Conservation (phyloP, 2,113 vertebrate species). For the Cyanoderma ruficeps region DNA sequence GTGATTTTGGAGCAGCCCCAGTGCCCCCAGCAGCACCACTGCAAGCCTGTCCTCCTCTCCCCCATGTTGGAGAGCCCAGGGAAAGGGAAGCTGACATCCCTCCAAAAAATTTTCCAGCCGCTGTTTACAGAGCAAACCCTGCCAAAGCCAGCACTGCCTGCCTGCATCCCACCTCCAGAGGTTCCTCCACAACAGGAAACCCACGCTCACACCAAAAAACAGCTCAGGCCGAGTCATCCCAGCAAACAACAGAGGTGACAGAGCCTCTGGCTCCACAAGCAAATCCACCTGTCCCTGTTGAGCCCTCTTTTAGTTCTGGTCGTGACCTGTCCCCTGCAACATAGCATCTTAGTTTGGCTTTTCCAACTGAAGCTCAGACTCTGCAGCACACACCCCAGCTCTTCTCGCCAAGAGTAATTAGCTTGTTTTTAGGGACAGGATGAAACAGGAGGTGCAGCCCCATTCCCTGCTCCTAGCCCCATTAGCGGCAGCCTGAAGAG, state of each 20-base stretch:
- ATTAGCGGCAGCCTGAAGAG: not conserved
- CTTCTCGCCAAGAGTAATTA: conserved; percentile 28
- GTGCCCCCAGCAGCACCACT: not conserved
- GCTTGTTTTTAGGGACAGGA: not conserved
- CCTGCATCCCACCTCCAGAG: not conserved
- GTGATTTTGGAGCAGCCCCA: not conserved
- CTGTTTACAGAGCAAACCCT: conserved; percentile 22
- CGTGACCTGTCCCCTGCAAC: not conserved
- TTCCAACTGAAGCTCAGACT: conserved; percentile 5
- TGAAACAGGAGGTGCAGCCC: not conserved
- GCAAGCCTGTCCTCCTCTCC: not conserved
- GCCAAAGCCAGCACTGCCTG: not conserved
- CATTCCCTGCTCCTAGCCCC: not conserved
- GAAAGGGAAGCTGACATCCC: not conserved
- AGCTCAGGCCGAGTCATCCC: not conserved
- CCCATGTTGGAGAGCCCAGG: accelerated
- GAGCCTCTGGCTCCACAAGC: not conserved
- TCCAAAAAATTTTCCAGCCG: not conserved
- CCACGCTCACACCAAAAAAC: not conserved
- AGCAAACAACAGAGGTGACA: accelerated
- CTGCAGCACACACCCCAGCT: conserved; percentile 19
- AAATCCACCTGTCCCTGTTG: not conserved
- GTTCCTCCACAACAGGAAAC: conserved; percentile 50
- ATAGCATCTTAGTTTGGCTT: not conserved
- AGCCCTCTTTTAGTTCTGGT: not conserved